Evolutionary conservation across 2,888 invertebrate species (phyloP).

Genomic region (Stenotaenia linearis): DNA sequence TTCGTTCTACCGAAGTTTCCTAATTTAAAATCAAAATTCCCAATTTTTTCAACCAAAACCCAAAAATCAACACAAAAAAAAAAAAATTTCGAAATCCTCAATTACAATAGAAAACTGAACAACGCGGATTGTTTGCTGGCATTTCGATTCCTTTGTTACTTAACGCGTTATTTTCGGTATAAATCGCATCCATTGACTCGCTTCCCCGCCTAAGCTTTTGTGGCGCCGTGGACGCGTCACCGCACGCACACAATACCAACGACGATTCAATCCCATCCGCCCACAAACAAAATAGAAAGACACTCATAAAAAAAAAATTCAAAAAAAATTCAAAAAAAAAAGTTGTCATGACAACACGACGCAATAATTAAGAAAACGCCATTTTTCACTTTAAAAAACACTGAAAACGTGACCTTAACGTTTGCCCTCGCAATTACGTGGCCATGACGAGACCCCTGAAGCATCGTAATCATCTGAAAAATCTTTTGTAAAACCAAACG

Average conservation of each 20-base stretch:
- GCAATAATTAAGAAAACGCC: no score
- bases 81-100: no score
- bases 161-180: not conserved
- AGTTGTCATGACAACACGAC: not conserved
- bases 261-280: not conserved
- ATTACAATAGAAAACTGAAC: not conserved
- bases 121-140: not conserved
- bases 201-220: constrained; percentile 1
- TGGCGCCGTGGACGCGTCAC: not conserved
- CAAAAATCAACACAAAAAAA: no score
- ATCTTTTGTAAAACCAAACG: not conserved
- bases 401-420: not conserved
- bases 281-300: not conserved
- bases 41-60: no score
- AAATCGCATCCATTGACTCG: not conserved
- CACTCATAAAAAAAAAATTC: not conserved
- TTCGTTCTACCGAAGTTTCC: no score
- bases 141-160: not conserved
- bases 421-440: constrained; percentile 4
- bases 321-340: not conserved
- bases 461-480: not conserved
- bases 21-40: no score
- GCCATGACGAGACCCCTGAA: not conserved
- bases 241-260: not conserved
- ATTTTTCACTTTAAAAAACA: no score